Conservation (phyloP, 2,888 invertebrate genomes). For the Cantharis flavilabris region DNA sequence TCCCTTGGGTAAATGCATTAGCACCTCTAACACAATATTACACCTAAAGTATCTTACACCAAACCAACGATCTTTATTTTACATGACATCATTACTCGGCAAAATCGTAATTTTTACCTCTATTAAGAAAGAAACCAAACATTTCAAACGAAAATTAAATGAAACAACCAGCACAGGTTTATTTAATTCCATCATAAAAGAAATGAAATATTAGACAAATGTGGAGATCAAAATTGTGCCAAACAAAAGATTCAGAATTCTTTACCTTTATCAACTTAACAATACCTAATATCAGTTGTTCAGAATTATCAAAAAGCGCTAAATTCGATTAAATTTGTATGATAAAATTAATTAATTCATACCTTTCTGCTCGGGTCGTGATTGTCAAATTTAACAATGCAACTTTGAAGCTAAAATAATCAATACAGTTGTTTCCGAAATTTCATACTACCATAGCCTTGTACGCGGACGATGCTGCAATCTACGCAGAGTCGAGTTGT, state of each 20-base stretch:
- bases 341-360: too few species aligned
- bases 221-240: background rate
- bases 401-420: too few species aligned
- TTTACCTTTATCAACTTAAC: background rate
- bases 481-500: too few species aligned
- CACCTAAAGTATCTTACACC: conserved; percentile 42
- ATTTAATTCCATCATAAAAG: background rate
- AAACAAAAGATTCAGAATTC: background rate
- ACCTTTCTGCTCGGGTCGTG: too few species aligned
- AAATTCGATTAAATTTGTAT: too few species aligned
- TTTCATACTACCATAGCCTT: too few species aligned
- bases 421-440: too few species aligned
- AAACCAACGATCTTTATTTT: conserved; percentile 39
- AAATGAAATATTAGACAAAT: background rate
- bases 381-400: too few species aligned
- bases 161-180: background rate
- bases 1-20: conserved; percentile 44
- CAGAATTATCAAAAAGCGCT: too few species aligned
- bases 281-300: too few species aligned
- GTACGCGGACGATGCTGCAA: too few species aligned
- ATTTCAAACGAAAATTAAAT: background rate
- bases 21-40: conserved; percentile 46
- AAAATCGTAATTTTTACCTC: background rate
- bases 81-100: conserved; percentile 3
- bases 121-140: background rate